Percentiles rank a stretch among this genome's conserved stretches.
Evolutionary conservation across 2,113 vertebrate species (phyloP).

Genomic region (Hippocampus barbouri): DNA sequence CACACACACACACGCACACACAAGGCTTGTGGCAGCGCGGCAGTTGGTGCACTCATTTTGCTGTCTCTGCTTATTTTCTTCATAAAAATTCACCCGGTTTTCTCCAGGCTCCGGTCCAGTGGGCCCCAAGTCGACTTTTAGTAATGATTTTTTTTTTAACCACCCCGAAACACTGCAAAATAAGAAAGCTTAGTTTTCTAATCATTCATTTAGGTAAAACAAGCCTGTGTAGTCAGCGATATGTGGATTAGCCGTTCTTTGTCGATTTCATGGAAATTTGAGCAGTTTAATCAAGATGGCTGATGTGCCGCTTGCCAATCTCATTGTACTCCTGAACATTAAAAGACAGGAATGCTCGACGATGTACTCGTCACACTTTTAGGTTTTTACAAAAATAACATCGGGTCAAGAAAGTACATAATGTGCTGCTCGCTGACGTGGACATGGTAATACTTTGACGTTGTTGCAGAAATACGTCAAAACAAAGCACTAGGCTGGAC

Average conservation of each 20-base stretch:
- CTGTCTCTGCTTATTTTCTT: slow-evolving; percentile 7
- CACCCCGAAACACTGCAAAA: not conserved
- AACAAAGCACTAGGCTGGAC: too few relatives aligned
- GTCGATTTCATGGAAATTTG: not conserved
- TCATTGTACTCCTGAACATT: too few relatives aligned
- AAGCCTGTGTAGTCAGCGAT: not conserved
- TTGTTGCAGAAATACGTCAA: too few relatives aligned
- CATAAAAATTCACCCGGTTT: slow-evolving; percentile 1
- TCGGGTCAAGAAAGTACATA: not conserved
- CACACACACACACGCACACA: not conserved
- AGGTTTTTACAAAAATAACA: too few relatives aligned
- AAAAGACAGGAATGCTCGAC: too few relatives aligned
- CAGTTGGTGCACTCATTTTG: slow-evolving; percentile 12
- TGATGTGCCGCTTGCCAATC: too few relatives aligned
- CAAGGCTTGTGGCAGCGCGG: slow-evolving; percentile 27
- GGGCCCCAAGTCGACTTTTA: not conserved
- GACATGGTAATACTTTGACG: too few relatives aligned
- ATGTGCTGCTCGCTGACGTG: not conserved
- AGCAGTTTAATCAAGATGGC: not conserved
- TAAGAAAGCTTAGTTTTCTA: not conserved
- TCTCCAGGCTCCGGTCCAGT: slow-evolving; percentile 2
- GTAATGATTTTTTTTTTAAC: not conserved
- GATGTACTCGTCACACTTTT: too few relatives aligned
- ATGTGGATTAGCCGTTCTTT: not conserved
- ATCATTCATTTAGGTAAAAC: not conserved